Evolutionary conservation across 1,140 invertebrate genomes (phyloP), one percentile per base, ranked within the genome.

Genomic region (Hyles vespertilio): DNA sequence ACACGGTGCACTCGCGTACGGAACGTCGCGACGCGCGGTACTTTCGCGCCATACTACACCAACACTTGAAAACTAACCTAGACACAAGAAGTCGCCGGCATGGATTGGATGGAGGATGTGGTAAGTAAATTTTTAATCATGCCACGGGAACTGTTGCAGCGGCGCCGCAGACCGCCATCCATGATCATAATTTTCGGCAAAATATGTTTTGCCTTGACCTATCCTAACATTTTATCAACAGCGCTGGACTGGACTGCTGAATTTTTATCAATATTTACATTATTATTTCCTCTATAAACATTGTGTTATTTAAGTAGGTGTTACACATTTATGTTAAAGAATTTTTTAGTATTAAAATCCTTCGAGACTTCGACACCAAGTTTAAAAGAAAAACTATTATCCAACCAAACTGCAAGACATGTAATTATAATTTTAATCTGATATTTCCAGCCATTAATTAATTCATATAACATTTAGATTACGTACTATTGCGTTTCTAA

Each of bases 61-160:
- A 72, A 71, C 71, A 82, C 53, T 63, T 75, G 67, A 73, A 58
- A 72, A 66, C 65, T 73, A 65, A 77, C 69, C 67, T 69, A 71
- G 56, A 69, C 67, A 75, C 68, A 57, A 67, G 54, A 70, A 68
- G 64, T 62, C 64, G 68, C 71, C 75, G 70, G 76, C 69, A 88
- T 88, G 85, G 85, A 88, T 72, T 86, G 83, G 85, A 85, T 88
- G 83, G 84, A 84, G 55, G 85, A 88, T 60, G 78, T 88, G 83
- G 85, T 88, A 67, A 72, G 85, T 88, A 84, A 54, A 34, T 32
- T 47, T 56, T 47, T 12, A 40, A 48, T 33, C 10, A 47, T 11
- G 6, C 10, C 46, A n/a, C 12, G 5, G 7, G 6, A n/a, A 22
- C 10, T 9, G 2, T 5, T 47, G 10, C 6, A 22, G n/a, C 10